Evolutionary conservation across 2,888 invertebrate species (phyloP), one percentile per base, ranked within the genome.

Genomic region (Lordiphosa andalusiaca): DNA sequence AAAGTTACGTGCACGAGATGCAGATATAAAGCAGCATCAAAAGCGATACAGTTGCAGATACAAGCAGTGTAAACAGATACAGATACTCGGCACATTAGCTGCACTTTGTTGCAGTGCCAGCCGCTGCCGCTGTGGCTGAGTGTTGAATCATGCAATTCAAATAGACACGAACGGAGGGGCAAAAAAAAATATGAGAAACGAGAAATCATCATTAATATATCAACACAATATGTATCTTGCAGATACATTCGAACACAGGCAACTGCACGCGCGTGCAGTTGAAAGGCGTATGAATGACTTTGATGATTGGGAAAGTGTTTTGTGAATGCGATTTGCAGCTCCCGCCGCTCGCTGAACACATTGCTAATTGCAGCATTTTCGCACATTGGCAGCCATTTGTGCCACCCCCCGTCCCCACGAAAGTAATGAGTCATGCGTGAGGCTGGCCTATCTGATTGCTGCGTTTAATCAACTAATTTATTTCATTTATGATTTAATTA

Each of bases 221-320:
- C 77, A 84, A 81, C 77, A 81, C 81, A 71, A 62, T 68, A 58
- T 72, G 70, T 70, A 72, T 72, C 69, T 76, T 54, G 39, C 54
- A 69, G 69, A 67, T 69, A 54, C 60, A 52, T 47, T 53, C 38
- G 58, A 10, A 48, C 37, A 42, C 40, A 46, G 25, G 51, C 52
- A 41, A 46, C 30, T 48, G 67, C 63, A 65, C 57, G 81, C 71
- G 77, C 76, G 73, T 81, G 77, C 73, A 57, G 64, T 53, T 81
- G 81, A 80, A 76, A 77, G 73, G 71, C 71, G 38, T 73, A 66
- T 77, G 77, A 81, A 84, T 84, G 84, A 81, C 73, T 77, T 84
- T 84, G 77, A 77, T 77, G 77, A 84, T 81, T 77, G 77, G 84
- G 81, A 77, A 84, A 77, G 84, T 81, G 81, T 84, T 84, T 83